Evolutionary conservation across 2,797 vertebrate genomes (phyloP).

Genomic region (Botia kubotai): DNA sequence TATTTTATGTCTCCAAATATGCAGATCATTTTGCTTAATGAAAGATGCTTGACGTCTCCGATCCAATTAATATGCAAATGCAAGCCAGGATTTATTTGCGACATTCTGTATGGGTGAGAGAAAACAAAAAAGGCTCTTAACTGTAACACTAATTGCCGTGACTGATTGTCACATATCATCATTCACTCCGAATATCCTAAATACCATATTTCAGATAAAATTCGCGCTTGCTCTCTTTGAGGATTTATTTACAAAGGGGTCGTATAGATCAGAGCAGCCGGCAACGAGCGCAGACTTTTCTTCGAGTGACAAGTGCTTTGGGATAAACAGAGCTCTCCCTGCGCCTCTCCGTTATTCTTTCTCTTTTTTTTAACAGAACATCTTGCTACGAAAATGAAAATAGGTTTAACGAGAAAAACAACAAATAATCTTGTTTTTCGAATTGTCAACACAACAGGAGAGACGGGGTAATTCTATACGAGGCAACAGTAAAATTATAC

Average conservation of each 20-base stretch:
- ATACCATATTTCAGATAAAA: slow-evolving; percentile 87
- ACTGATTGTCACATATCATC: slow-evolving; percentile 99
- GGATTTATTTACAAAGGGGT: slow-evolving; percentile 72
- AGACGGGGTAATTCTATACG: not conserved
- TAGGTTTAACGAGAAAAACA: not conserved
- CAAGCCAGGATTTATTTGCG: slow-evolving; percentile 99
- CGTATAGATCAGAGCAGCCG: slow-evolving; percentile 62
- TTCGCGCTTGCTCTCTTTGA: slow-evolving; percentile 66
- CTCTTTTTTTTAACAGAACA: slow-evolving; percentile 35
- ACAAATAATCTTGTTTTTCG: slow-evolving; percentile 12
- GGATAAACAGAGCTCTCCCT: slow-evolving; percentile 52
- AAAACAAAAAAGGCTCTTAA: slow-evolving; percentile 99
- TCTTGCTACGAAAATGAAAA: not conserved
- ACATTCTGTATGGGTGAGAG: slow-evolving; percentile 99
- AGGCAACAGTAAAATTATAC: not conserved
- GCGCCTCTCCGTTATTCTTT: slow-evolving; percentile 33
- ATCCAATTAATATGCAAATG: slow-evolving; percentile 99
- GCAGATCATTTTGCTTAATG: slow-evolving; percentile 99
- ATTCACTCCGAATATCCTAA: slow-evolving; percentile 98
- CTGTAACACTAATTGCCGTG: slow-evolving; percentile 99
- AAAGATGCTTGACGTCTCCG: slow-evolving; percentile 99
- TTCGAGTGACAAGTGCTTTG: slow-evolving; percentile 57
- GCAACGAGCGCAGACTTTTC: slow-evolving; percentile 55
- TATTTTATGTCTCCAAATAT: slow-evolving; percentile 99
- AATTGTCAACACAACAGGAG: not conserved